A percentile compares a stretch with the other conserved stretches of the same genome.
These are phyloP conservation scores for Orestias chungarensis DNA, from an alignment of 2,797 vertebrate species.

Conservation along the genomic window DNA sequence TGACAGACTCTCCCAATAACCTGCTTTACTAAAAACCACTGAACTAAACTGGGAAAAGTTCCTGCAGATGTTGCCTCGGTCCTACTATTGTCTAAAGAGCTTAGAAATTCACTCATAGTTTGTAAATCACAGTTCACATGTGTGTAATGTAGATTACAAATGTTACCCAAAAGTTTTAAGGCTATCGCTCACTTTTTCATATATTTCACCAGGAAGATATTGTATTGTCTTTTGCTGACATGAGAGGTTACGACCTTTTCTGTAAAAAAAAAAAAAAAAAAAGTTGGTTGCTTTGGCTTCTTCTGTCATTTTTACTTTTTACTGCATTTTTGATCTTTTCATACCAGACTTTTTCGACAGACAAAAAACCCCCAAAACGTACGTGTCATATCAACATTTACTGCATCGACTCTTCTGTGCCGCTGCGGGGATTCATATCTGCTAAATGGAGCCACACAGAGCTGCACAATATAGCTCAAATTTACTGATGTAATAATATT, in stretches of 20 bases:
- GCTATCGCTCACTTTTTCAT: too few relatives aligned
- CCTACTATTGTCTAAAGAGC: background rate
- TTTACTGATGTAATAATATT: too few relatives aligned
- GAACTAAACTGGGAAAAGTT: background rate
- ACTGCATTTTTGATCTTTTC: background rate
- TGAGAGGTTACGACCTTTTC: background rate
- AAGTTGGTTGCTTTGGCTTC: background rate
- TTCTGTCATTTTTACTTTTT: background rate
- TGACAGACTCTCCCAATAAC: background rate
- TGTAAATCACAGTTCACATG: too few relatives aligned
- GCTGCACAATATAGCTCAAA: too few relatives aligned
- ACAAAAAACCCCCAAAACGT: background rate
- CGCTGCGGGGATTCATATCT: background rate
- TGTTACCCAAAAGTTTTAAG: too few relatives aligned
- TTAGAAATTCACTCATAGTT: background rate
- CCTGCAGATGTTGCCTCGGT: background rate
- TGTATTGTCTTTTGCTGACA: background rate
- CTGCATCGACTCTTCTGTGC: background rate
- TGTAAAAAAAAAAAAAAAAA: background rate
- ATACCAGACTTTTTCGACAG: background rate
- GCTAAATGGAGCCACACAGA: background rate
- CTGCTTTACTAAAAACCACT: background rate
- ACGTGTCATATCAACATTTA: background rate
- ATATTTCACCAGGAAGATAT: too few relatives aligned
- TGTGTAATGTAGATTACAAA: too few relatives aligned